These are phyloP conservation scores for Coenonympha glycerion DNA, from an alignment of 2,888 invertebrate species.

Conservation along the genomic window DNA sequence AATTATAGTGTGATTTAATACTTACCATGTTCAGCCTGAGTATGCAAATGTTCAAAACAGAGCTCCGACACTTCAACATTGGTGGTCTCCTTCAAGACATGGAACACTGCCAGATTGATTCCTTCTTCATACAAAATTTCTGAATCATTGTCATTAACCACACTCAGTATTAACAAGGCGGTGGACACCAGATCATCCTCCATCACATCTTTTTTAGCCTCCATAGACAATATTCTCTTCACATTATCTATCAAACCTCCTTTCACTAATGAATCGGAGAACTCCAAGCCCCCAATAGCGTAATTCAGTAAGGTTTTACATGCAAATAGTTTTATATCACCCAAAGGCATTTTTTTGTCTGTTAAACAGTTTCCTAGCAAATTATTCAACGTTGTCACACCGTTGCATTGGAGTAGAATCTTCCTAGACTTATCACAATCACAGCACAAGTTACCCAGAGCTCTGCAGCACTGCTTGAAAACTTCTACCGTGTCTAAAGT, in stretches of 20 bases:
- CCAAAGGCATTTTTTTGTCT: slow-evolving; percentile 43
- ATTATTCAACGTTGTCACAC: slow-evolving; percentile 63
- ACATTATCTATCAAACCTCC: slow-evolving; percentile 71
- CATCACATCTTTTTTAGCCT: slow-evolving; percentile 66
- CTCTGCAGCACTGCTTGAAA: slow-evolving; percentile 85
- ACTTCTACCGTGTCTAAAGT: slow-evolving; percentile 66
- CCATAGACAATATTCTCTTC: slow-evolving; percentile 66
- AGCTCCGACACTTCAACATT: slow-evolving; percentile 84
- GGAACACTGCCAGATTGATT: slow-evolving; percentile 77
- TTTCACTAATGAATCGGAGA: slow-evolving; percentile 77
- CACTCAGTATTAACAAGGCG: slow-evolving; percentile 76
- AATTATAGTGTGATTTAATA: background rate
- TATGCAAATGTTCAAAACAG: slow-evolving; percentile 84
- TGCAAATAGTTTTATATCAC: slow-evolving; percentile 77
- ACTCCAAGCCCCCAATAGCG: slow-evolving; percentile 81
- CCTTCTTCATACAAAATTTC: slow-evolving; percentile 75
- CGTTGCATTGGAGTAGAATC: slow-evolving; percentile 64
- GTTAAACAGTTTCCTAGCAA: slow-evolving; percentile 50
- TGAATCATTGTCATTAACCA: slow-evolving; percentile 78
- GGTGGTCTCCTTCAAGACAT: slow-evolving; percentile 78
- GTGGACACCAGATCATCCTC: slow-evolving; percentile 76
- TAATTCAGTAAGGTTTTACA: slow-evolving; percentile 88
- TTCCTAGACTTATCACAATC: slow-evolving; percentile 84
- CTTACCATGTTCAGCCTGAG: slow-evolving; percentile 85
- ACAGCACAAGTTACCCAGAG: slow-evolving; percentile 91